These are phyloP conservation scores for Drosophila cognata DNA, from an alignment of 2,888 invertebrate species.

Conservation along the genomic window DNA sequence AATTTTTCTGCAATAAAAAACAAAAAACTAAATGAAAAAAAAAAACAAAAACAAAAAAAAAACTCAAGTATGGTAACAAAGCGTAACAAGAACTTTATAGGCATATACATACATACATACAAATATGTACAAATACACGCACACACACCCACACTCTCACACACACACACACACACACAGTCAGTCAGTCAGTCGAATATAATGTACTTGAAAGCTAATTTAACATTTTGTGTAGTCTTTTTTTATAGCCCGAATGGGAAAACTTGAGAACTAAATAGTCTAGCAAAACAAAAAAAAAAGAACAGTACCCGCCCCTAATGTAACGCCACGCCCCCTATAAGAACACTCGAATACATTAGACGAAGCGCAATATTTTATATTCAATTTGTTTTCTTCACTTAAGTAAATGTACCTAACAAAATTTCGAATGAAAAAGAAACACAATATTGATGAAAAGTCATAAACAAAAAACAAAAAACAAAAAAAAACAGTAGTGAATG, in stretches of 20 bases:
- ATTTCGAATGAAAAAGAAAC: constrained; percentile 28
- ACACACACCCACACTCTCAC: constrained; percentile 22
- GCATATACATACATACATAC: constrained; percentile 38
- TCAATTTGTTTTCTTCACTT: constrained; percentile 25
- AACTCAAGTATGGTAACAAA: constrained; percentile 30
- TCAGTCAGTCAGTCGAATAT: constrained; percentile 31
- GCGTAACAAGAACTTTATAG: constrained; percentile 61
- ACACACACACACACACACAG: constrained; percentile 23
- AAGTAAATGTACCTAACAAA: constrained; percentile 71
- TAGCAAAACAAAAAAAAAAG: neutral
- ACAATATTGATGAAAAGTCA: constrained; percentile 11
- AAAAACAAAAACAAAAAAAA: neutral
- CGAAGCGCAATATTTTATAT: constrained; percentile 42
- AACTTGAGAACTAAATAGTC: constrained; percentile 9
- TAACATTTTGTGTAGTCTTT: constrained; percentile 14
- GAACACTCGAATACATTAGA: constrained; percentile 27
- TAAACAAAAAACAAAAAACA: constrained; percentile 11
- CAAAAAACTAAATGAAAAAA: constrained; percentile 28
- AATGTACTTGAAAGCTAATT: constrained; percentile 25
- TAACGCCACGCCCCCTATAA: constrained; percentile 33
- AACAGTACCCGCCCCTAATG: constrained; percentile 19
- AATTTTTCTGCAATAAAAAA: constrained; percentile 73
- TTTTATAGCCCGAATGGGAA: constrained; percentile 5
- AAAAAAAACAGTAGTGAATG: neutral
- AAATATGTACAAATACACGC: constrained; percentile 36